Percentiles rank a stretch among this genome's conserved stretches.
Evolutionary conservation across 2,113 vertebrate species (phyloP).

Genomic region (Nothocercus nigrocapillus): DNA sequence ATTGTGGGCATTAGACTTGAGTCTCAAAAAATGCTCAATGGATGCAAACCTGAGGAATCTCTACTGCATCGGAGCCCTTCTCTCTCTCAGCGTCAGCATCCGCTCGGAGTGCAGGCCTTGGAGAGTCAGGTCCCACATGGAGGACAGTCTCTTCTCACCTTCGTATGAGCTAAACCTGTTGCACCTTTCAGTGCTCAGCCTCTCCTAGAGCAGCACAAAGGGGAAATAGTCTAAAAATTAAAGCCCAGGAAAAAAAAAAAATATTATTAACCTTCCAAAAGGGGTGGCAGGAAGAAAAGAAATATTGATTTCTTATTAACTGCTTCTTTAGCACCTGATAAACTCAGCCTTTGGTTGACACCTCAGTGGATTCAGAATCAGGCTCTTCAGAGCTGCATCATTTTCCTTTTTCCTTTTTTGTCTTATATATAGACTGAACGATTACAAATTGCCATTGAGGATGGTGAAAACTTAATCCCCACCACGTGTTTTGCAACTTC

Average conservation of each 20-base stretch:
- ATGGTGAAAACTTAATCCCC: background rate
- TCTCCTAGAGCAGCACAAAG: background rate
- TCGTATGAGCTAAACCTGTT: background rate
- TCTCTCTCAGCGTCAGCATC: background rate
- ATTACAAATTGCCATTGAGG: background rate
- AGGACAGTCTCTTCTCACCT: background rate
- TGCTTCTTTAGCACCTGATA: background rate
- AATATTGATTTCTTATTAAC: background rate
- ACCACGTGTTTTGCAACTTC: rapidly evolving
- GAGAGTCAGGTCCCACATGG: background rate
- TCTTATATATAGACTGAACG: background rate
- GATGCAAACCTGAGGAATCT: rapidly evolving
- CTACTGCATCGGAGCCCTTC: background rate
- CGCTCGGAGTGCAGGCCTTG: background rate
- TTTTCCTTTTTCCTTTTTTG: background rate
- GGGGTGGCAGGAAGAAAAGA: background rate
- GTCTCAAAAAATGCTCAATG: background rate
- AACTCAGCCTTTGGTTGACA: background rate
- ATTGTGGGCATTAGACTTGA: background rate
- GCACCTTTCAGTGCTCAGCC: background rate
- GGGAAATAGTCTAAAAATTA: background rate
- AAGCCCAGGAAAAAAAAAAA: background rate
- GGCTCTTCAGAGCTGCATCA: background rate
- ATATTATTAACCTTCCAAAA: background rate
- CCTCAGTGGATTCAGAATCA: background rate